These are phyloP conservation scores for Cassiopea xamachana DNA, from an alignment of 30 jellyfish, hydroid and myxozoan species.

Conservation along the genomic window DNA sequence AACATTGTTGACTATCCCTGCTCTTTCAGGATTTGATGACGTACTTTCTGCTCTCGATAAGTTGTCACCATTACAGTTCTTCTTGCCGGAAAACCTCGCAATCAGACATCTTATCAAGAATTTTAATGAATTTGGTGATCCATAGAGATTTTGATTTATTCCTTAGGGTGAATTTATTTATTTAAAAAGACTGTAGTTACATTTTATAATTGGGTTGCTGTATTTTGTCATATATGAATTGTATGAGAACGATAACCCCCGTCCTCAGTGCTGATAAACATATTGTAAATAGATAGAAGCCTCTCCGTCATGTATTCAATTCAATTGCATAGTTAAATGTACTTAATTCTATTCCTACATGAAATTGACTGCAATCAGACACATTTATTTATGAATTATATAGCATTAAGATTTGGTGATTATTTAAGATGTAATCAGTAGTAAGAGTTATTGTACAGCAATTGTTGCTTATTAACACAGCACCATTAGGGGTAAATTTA, in stretches of 20 bases:
- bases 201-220: not conserved
- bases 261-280: not conserved
- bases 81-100: constrained; percentile 96
- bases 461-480: too few relatives aligned
- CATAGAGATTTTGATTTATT: constrained; percentile 26
- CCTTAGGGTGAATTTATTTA: not conserved
- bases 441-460: too few relatives aligned
- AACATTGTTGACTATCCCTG: not conserved
- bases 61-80: constrained; percentile 81
- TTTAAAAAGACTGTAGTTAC: not conserved
- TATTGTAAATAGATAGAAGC: not conserved
- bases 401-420: not conserved
- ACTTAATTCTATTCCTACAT: not conserved
- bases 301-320: too few relatives aligned
- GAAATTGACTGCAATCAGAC: not conserved
- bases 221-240: not conserved
- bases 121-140: constrained; percentile 98
- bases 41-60: constrained; percentile 89
- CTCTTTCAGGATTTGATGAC: constrained; percentile 93
- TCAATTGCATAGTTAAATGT: not conserved
- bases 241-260: not conserved
- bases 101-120: constrained; percentile 94
- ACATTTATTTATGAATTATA: too few relatives aligned
- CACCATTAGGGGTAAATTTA: too few relatives aligned
- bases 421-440: too few relatives aligned